phyloP scores from a whole-genome alignment of 2,113 vertebrate species.

The Capreolus pygargus region DNA sequence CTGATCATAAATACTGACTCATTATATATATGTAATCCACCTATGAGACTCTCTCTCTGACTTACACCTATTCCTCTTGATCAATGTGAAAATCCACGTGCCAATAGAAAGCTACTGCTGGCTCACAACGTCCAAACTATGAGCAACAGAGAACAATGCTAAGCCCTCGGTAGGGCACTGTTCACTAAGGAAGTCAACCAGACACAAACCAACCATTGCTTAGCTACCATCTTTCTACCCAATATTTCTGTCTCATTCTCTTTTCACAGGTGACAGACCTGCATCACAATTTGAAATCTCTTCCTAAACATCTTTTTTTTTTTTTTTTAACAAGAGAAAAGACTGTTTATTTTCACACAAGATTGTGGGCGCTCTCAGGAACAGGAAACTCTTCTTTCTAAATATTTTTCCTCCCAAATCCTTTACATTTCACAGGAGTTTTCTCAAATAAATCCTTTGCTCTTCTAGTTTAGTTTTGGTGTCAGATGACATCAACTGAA shows the following conservation, averaged over 20 bases:
- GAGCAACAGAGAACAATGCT: neutral
- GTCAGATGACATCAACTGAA: neutral
- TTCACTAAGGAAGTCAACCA: neutral
- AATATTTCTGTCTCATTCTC: neutral
- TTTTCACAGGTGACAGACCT: neutral
- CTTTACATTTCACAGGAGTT: neutral
- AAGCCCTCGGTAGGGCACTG: rapidly evolving
- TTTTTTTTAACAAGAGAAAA: neutral
- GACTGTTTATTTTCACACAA: neutral
- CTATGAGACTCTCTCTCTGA: neutral
- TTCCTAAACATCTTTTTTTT: neutral
- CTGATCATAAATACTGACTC: neutral
- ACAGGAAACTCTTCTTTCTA: neutral
- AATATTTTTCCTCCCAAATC: neutral
- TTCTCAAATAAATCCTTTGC: neutral
- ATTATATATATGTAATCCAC: neutral
- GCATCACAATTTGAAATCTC: neutral
- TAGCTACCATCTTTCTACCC: neutral
- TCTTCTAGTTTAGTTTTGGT: neutral
- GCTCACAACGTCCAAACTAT: neutral
- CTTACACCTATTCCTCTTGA: neutral
- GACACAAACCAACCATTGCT: neutral
- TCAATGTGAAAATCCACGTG: neutral
- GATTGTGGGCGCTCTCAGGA: neutral
- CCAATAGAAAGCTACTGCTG: neutral